phyloP scores from a whole-genome alignment of 2,797 vertebrate species.

The Sebastes trivittatus region DNA sequence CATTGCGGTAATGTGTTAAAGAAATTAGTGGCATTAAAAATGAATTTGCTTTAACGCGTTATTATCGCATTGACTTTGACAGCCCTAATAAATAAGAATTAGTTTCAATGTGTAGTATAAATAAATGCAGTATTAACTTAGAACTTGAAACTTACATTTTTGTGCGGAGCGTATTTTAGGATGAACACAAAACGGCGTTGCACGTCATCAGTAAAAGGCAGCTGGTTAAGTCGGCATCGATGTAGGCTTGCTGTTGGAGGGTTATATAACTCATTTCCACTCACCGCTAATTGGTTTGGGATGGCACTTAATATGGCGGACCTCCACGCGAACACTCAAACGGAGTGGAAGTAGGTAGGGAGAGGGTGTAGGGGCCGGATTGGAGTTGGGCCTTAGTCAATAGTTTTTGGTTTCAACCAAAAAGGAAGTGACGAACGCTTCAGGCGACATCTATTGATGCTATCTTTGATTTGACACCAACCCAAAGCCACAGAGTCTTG shows the following conservation, averaged over 20 bases:
- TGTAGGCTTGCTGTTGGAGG: not conserved
- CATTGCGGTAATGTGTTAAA: too few species aligned
- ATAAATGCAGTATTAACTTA: not conserved
- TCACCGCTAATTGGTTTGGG: too few species aligned
- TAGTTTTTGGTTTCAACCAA: not conserved
- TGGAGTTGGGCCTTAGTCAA: not conserved
- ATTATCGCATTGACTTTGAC: too few species aligned
- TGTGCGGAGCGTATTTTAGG: not conserved
- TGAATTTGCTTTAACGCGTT: too few species aligned
- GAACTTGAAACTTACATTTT: not conserved
- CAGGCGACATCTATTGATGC: not conserved
- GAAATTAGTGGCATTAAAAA: too few species aligned
- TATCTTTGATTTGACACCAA: conserved; percentile 28
- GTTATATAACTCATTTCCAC: too few species aligned
- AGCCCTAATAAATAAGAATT: too few species aligned
- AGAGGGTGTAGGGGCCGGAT: not conserved
- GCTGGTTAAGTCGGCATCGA: not conserved
- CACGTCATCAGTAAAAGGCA: not conserved
- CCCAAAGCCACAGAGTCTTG: conserved; percentile 29
- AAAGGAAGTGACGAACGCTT: conserved; percentile 13
- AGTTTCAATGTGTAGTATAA: too few species aligned
- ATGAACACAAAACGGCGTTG: not conserved
- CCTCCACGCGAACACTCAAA: too few species aligned
- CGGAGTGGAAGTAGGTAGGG: not conserved
- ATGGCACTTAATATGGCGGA: too few species aligned